phyloP scores from a whole-genome alignment of 2,888 invertebrate species.

The Drosophila vallismaia region DNA sequence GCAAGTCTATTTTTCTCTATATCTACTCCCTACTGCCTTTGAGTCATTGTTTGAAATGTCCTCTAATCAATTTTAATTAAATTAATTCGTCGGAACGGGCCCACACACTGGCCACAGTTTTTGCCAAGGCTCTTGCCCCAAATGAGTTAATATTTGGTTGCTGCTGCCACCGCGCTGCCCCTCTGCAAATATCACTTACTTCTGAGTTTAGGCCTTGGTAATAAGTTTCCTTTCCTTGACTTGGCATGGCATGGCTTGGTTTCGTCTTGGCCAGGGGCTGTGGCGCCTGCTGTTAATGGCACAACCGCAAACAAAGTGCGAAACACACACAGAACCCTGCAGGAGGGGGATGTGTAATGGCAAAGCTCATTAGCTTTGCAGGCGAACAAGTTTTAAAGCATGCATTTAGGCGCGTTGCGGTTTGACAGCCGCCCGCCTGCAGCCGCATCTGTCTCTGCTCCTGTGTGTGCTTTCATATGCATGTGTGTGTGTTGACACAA shows the following conservation, averaged over 20 bases:
- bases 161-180: conserved; percentile 20
- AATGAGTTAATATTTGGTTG: conserved; percentile 74
- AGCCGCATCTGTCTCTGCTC: conserved; percentile 45
- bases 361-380: conserved; percentile 80
- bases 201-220: conserved; percentile 75
- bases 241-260: conserved; percentile 10
- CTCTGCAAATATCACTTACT: conserved; percentile 77
- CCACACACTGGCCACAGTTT: conserved; percentile 49
- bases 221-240: conserved; percentile 57
- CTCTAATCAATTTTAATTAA: conserved; percentile 71
- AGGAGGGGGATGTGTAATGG: conserved; percentile 69
- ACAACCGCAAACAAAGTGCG: conserved; percentile 80
- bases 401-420: conserved; percentile 77
- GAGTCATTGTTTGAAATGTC: conserved; percentile 57
- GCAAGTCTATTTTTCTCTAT: too few relatives aligned
- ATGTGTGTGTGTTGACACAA: conserved; percentile 72
- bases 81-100: conserved; percentile 56
- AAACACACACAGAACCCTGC: conserved; percentile 21
- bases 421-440: conserved; percentile 65
- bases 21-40: background rate
- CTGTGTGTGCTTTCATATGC: conserved; percentile 28
- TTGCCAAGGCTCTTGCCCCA: conserved; percentile 55
- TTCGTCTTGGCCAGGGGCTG: conserved; percentile 51
- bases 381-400: conserved; percentile 79
- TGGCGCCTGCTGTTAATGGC: conserved; percentile 80